Percentiles rank a stretch among this genome's conserved stretches.
phyloP scores from a whole-genome alignment of 2,888 invertebrate species.

The Phyto melanocephala region DNA sequence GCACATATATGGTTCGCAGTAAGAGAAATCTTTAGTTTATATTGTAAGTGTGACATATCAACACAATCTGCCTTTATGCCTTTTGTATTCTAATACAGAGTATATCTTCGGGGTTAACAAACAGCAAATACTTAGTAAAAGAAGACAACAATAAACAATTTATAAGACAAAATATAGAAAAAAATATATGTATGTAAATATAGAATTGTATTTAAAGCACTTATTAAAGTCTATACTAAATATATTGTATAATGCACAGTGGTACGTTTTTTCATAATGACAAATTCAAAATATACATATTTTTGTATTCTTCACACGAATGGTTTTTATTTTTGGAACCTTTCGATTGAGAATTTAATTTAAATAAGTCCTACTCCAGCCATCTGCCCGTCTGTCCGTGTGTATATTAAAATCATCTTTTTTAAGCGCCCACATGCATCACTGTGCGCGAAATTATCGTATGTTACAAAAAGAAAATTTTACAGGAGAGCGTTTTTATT shows the following conservation, averaged over 20 bases:
- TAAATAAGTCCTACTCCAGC: no score
- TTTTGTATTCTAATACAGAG: constrained; percentile 48
- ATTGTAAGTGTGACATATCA: constrained; percentile 59
- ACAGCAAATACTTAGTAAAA: constrained; percentile 42
- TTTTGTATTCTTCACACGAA: no score
- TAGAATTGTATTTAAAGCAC: neutral
- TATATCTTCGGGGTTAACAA: constrained; percentile 58
- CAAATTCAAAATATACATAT: no score
- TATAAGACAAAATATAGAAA: neutral
- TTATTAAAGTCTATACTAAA: neutral
- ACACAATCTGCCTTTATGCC: constrained; percentile 51
- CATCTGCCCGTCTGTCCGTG: no score
- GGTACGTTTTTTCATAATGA: no score
- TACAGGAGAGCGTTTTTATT: no score
- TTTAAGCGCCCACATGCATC: no score
- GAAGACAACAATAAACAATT: neutral
- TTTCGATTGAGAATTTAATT: no score
- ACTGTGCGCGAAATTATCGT: no score
- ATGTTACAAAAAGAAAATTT: no score
- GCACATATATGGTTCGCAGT: neutral
- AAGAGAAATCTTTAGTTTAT: constrained; percentile 26
- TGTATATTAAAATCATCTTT: no score
- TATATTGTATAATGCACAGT: neutral
- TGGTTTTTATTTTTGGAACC: no score
- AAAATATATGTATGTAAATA: constrained; percentile 28